Evolutionary conservation across 2,888 invertebrate genomes (phyloP), one percentile per base, ranked within the genome.

Genomic region (Cosmia trapezina): DNA sequence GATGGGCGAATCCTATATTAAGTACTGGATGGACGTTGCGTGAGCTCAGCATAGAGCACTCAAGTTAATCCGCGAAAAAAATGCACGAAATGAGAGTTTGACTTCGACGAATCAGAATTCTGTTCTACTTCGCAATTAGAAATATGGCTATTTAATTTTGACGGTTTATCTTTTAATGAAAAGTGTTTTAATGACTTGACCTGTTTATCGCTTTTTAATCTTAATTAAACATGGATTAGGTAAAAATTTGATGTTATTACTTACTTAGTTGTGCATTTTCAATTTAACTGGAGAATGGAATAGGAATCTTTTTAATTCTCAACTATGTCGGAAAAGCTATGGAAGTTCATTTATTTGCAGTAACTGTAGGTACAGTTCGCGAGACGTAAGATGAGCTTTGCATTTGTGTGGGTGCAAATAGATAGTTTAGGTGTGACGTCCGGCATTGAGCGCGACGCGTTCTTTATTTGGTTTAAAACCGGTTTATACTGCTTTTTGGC

Each of bases 191-290:
- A 73, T 73, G 28, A 41, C 6, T 22, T 37, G 5, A 6, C 33
- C n/a, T 5, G 33, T 73, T 53, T 53, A 56, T 47, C 19, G 33
- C 14, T 62, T 74, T 19, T 33, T 49, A 56, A 74, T 56, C 62
- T 49, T 49, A n/a, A 9, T n/a, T 62, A 47, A 14, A 45, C 45
- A 45, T 17, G 14, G 6, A 2, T 37, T 14, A 45, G 45, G 43
- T 73, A 43, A 73, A 74, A 22, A 43, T 61, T 56, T 61, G 1
- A 28, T 28, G 33, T 56, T n/a, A n/a, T n/a, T n/a, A n/a, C n/a
- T n/a, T n/a, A n/a, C n/a, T n/a, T 61, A 22, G n/a, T 43, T 33
- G 41, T 54, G 14, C 28, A 51, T 59, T 45, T 45, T 45, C 12
- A 12, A 45, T 45, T 45, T 45, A 45, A 45, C 5, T 41, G 41